Base-by-base conservation (phyloP, 1,140 invertebrate genomes). In the Lepidurus couesii region DNA sequence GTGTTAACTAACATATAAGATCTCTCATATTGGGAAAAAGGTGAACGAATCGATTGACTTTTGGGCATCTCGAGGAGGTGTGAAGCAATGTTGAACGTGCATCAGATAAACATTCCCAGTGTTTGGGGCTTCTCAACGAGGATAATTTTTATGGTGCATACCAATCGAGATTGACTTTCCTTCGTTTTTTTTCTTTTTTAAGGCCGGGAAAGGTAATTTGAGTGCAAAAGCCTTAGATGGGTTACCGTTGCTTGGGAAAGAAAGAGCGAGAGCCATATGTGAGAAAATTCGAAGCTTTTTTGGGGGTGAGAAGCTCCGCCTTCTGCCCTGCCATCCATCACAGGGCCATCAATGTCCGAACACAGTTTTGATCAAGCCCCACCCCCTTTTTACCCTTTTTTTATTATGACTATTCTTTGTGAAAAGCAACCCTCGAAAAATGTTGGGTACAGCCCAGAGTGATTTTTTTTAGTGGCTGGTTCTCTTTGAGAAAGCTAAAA, bases 11-110 rank as follows among this genome's bases (percentile, higher is more conserved):
- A 34, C 34, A 4, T 34, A 34, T 34, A 34, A 34, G 3, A 34
- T 34, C 34, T 34, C 34, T 34, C 34, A 4, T 34, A 34, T 34
- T 34, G 21, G 53, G 4, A 13, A 65, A 9, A 1, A 21, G 53
- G 53, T 21, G 53, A 65, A 65, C 53, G 53, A 65, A 65, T 65
- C 53, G 53, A 65, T 65, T 65, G 53, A 65, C 53, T 65, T 65
- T 65, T 13, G 21, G 53, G 53, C 34, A 34, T 34, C 34, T 34
- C 34, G 13, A 65, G 21, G 53, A 21, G 16, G 53, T 65, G 53
- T n/a, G 21, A 65, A 13, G 16, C 53, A 65, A 65, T 65, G 53
- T 65, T 65, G 53, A 16, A 65, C 53, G 53, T 65, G 53, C 53
- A 65, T 65, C 53, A 65, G 53, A 65, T 65, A 65, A 65, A 65